Conservation (phyloP, 2,888 invertebrate species). For the Deilephila elpenor region DNA sequence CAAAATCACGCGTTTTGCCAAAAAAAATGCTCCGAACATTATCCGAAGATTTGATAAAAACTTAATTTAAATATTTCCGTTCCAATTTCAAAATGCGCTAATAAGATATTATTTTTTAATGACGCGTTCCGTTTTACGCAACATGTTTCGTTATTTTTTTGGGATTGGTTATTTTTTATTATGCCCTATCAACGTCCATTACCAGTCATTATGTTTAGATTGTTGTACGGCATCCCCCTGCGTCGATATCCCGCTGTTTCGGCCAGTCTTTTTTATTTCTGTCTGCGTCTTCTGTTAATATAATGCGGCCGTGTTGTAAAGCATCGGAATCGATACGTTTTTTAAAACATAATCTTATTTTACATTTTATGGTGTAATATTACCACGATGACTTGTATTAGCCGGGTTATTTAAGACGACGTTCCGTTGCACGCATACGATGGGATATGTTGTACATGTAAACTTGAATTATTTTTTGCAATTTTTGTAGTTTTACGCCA, state of each 20-base stretch:
- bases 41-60: conserved; percentile 28
- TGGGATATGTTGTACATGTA: conserved; percentile 29
- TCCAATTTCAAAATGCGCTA: conserved; percentile 35
- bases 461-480: conserved; percentile 30
- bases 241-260: conserved; percentile 66
- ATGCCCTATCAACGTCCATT: conserved; percentile 70
- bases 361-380: conserved; percentile 52
- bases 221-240: conserved; percentile 66
- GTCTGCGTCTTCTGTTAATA: conserved; percentile 39
- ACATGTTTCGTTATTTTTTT: conserved; percentile 46
- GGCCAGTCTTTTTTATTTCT: conserved; percentile 48
- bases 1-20: neutral
- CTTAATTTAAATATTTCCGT: conserved; percentile 33
- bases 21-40: neutral
- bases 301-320: conserved; percentile 44
- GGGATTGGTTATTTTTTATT: conserved; percentile 53
- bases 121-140: conserved; percentile 48
- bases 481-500: conserved; percentile 43
- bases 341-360: conserved; percentile 45
- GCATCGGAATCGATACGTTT: conserved; percentile 36
- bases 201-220: conserved; percentile 73
- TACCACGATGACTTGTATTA: conserved; percentile 47
- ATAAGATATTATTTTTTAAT: conserved; percentile 34
- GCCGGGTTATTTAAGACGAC: conserved; percentile 40
- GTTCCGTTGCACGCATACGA: conserved; percentile 28